A percentile compares a stretch with the other conserved stretches of the same genome.
These are phyloP conservation scores for Nemoura dubitans DNA, from an alignment of 2,888 invertebrate genomes.

Conservation along the genomic window DNA sequence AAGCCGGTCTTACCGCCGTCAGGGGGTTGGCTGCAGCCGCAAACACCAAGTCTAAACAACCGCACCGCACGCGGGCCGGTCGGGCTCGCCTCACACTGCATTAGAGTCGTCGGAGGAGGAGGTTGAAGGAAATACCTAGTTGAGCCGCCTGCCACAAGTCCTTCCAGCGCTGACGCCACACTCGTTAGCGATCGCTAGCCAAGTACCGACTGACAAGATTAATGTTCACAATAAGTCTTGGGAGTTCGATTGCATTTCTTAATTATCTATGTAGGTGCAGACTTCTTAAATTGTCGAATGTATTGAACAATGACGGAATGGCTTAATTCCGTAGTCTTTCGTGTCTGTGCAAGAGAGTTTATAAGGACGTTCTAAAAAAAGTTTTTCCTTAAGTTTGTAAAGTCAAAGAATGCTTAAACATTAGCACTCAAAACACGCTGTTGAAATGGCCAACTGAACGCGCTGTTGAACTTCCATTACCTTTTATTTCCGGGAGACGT, in stretches of 20 bases:
- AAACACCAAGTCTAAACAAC: slow-evolving; percentile 34
- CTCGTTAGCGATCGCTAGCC: neutral
- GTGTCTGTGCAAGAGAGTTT: neutral
- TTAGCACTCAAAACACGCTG: neutral
- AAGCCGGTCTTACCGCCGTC: neutral
- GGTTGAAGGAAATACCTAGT: too few relatives aligned
- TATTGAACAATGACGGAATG: too few relatives aligned
- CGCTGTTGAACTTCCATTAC: neutral
- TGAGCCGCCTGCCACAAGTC: too few relatives aligned
- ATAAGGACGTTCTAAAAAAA: neutral
- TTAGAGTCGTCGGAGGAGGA: neutral
- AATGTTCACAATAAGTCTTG: neutral
- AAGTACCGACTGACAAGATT: neutral
- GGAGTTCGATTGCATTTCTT: neutral
- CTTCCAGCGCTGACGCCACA: neutral
- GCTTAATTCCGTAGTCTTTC: neutral
- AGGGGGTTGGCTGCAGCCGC: slow-evolving; percentile 16
- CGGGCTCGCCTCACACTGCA: slow-evolving; percentile 9
- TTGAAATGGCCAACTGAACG: neutral
- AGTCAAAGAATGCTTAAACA: neutral
- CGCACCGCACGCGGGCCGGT: slow-evolving; percentile 20
- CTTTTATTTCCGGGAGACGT: neutral
- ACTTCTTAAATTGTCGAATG: neutral
- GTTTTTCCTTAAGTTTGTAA: neutral
- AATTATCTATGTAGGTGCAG: neutral